Evolutionary conservation across 2,113 vertebrate genomes (phyloP).

Genomic region (Ailuropoda melanoleuca): DNA sequence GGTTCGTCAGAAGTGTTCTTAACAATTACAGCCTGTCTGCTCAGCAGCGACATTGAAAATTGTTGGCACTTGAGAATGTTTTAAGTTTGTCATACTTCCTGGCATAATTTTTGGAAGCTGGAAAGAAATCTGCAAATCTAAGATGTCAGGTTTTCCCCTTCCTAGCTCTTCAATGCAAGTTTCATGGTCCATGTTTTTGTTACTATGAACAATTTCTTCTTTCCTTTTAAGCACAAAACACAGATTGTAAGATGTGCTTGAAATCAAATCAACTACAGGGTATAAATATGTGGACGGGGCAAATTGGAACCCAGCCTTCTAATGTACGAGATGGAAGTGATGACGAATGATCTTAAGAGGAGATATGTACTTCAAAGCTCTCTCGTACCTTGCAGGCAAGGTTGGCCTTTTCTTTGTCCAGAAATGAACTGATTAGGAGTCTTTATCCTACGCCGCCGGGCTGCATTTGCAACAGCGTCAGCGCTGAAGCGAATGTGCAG

Average conservation of each 20-base stretch:
- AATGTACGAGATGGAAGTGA: rapidly evolving
- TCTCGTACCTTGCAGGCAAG: neutral
- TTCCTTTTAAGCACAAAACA: neutral
- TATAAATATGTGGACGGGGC: neutral
- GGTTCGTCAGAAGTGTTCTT: neutral
- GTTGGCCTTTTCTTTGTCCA: neutral
- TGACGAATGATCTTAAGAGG: neutral
- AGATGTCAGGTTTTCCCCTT: neutral
- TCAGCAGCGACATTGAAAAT: neutral
- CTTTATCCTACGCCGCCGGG: rapidly evolving
- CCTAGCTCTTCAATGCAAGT: too few relatives aligned
- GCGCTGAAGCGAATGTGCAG: neutral
- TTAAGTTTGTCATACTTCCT: neutral
- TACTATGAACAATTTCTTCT: neutral
- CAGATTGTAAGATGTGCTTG: neutral
- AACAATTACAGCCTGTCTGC: neutral
- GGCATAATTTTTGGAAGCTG: neutral
- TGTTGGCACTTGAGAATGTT: neutral
- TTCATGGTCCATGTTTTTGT: neutral
- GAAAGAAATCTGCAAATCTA: neutral
- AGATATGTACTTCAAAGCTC: neutral
- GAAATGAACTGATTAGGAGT: neutral
- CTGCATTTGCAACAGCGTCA: neutral
- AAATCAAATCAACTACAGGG: neutral
- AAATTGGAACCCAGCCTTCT: neutral